Evolutionary conservation across 2,113 vertebrate genomes (phyloP).

Genomic region (Chiloscyllium plagiosum): DNA sequence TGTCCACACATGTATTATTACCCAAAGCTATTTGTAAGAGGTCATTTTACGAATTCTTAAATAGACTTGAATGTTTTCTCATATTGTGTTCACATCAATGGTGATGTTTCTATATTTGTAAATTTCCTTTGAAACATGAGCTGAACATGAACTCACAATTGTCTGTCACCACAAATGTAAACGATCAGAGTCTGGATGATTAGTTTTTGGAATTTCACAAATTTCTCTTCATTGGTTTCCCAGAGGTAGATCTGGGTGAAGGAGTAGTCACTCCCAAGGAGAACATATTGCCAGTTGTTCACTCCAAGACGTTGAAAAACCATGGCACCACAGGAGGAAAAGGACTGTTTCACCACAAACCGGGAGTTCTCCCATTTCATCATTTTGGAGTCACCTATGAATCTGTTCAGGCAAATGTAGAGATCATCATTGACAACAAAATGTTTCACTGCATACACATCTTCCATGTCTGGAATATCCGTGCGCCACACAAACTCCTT

Average conservation of each 20-base stretch:
- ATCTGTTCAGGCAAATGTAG: slow-evolving; percentile 38
- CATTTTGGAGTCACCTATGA: slow-evolving; percentile 39
- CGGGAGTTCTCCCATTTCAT: slow-evolving; percentile 37
- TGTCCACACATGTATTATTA: slow-evolving; percentile 19
- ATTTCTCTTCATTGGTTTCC: slow-evolving; percentile 41
- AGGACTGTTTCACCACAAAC: slow-evolving; percentile 34
- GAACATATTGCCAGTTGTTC: slow-evolving; percentile 34
- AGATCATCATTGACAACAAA: slow-evolving; percentile 24
- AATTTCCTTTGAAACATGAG: slow-evolving; percentile 37
- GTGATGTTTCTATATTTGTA: slow-evolving; percentile 37
- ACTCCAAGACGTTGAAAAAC: slow-evolving; percentile 26
- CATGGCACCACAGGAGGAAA: slow-evolving; percentile 38
- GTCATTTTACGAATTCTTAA: slow-evolving; percentile 16
- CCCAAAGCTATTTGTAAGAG: slow-evolving; percentile 28
- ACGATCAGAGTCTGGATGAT: slow-evolving; percentile 37
- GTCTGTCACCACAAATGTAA: slow-evolving; percentile 37
- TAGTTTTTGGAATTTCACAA: slow-evolving; percentile 38
- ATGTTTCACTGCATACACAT: slow-evolving; percentile 30
- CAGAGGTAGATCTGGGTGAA: slow-evolving; percentile 39
- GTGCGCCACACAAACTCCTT: slow-evolving; percentile 36
- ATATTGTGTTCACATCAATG: slow-evolving; percentile 38
- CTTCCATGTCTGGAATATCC: slow-evolving; percentile 37
- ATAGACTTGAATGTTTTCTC: background rate
- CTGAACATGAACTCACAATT: slow-evolving; percentile 37
- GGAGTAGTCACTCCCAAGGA: slow-evolving; percentile 38